A percentile compares a stretch with the other conserved stretches of the same genome.
Evolutionary conservation across 2,113 vertebrate species (phyloP).

Genomic region (Gasterosteus nipponicus): DNA sequence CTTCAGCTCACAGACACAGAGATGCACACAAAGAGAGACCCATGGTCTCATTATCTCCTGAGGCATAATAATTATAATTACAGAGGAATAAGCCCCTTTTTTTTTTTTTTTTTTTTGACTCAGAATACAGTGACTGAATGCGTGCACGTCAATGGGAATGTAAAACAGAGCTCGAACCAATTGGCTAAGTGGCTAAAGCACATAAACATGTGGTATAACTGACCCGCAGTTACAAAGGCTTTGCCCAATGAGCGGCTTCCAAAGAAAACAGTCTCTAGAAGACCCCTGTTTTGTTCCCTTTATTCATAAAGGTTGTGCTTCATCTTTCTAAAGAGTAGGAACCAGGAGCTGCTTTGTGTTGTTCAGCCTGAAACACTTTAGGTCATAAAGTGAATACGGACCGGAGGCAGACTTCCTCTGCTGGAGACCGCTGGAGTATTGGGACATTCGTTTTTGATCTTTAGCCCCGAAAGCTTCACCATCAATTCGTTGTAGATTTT

Average conservation of each 20-base stretch:
- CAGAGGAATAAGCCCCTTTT: neutral
- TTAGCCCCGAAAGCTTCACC: neutral
- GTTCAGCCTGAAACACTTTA: neutral
- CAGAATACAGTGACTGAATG: neutral
- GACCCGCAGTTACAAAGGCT: neutral
- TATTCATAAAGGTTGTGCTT: neutral
- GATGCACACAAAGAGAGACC: neutral
- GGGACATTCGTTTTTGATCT: neutral
- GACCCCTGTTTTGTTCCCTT: neutral
- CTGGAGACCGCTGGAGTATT: constrained; percentile 5
- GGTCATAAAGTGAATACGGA: neutral
- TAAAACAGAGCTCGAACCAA: neutral
- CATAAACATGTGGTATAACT: neutral
- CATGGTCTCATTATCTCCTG: neutral
- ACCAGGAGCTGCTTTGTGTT: neutral
- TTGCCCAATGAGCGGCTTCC: neutral
- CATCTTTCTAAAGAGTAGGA: neutral
- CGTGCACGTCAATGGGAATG: neutral
- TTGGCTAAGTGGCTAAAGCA: neutral
- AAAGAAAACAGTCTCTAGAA: neutral
- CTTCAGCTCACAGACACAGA: neutral
- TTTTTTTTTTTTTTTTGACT: neutral
- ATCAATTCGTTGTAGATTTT: neutral
- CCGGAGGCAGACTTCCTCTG: neutral
- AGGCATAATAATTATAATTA: neutral